These are phyloP conservation scores for Charina bottae DNA, from an alignment of 2,113 vertebrate species.

Conservation along the genomic window DNA sequence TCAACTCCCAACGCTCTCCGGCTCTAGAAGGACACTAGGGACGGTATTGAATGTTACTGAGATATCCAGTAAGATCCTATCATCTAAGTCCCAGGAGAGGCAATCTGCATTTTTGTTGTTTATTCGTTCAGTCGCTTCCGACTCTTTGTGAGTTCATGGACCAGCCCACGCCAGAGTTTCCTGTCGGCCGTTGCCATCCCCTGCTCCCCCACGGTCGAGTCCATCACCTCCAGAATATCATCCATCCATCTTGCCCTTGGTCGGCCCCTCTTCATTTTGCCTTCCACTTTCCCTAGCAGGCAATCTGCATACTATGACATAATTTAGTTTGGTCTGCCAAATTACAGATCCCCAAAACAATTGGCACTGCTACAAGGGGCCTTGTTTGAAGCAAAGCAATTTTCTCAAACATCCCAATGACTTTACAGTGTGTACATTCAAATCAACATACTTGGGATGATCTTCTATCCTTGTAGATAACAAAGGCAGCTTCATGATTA, in stretches of 20 bases:
- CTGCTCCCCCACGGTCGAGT: too few relatives aligned
- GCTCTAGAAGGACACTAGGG: not conserved
- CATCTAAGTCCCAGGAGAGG: not conserved
- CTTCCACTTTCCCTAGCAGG: too few relatives aligned
- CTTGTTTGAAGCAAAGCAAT: conserved; percentile 40
- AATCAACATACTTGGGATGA: conserved; percentile 43
- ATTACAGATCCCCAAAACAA: not conserved
- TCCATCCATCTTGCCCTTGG: too few relatives aligned
- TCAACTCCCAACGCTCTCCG: too few relatives aligned
- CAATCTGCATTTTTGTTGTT: not conserved
- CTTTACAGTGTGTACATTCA: conserved; percentile 48
- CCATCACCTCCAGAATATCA: too few relatives aligned
- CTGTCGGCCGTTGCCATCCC: too few relatives aligned
- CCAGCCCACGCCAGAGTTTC: too few relatives aligned
- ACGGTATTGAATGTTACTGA: not conserved
- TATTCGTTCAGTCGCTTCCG: too few relatives aligned
- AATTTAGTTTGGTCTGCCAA: not conserved
- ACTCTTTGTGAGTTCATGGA: too few relatives aligned
- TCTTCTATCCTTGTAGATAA: conserved; percentile 37
- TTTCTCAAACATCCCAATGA: conserved; percentile 38
- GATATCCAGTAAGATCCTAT: not conserved
- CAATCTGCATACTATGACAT: not conserved
- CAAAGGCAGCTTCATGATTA: conserved; percentile 53
- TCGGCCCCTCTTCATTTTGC: too few relatives aligned
- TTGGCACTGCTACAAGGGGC: conserved; percentile 6